phyloP scores from a whole-genome alignment of 2,113 vertebrate genomes.

The Crotalus tigris region DNA sequence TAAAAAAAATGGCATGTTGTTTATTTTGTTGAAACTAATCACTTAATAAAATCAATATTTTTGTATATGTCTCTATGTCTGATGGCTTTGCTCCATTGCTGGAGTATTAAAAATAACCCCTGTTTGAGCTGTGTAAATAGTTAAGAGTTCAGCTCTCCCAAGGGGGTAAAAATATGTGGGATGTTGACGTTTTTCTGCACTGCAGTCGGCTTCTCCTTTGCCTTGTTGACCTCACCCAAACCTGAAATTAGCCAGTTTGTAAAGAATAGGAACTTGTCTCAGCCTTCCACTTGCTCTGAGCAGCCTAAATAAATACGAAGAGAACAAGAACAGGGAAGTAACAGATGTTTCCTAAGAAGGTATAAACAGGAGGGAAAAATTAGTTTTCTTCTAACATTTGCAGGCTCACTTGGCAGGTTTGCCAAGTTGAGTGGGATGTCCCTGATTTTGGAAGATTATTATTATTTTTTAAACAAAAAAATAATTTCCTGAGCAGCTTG shows the following conservation, averaged over 20 bases:
- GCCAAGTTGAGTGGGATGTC: conserved; percentile 36
- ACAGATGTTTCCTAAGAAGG: conserved; percentile 43
- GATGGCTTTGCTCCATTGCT: conserved; percentile 24
- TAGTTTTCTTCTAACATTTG: conserved; percentile 47
- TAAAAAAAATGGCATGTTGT: neutral
- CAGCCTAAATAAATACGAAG: conserved; percentile 35
- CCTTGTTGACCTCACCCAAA: conserved; percentile 43
- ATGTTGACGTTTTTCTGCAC: conserved; percentile 36
- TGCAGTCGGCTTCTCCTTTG: conserved; percentile 38
- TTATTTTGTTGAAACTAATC: conserved; percentile 24
- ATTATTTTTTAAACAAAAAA: neutral
- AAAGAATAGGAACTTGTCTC: conserved; percentile 38
- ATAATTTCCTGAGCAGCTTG: conserved; percentile 43
- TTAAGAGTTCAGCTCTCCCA: conserved; percentile 31
- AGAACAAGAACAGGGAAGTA: conserved; percentile 9
- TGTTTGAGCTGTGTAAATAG: conserved; percentile 27
- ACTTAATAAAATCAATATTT: conserved; percentile 22
- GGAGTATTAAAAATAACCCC: conserved; percentile 26
- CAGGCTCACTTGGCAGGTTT: conserved; percentile 42
- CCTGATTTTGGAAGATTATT: neutral
- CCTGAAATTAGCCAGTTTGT: conserved; percentile 37
- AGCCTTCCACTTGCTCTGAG: conserved; percentile 12
- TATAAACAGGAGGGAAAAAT: conserved; percentile 50
- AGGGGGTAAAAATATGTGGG: conserved; percentile 35
- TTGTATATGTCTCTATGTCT: conserved; percentile 14